Percentiles rank a stretch among this genome's conserved stretches.
These are phyloP conservation scores for Hystrix brachyura DNA, from an alignment of 2,113 vertebrate genomes.

Conservation along the genomic window DNA sequence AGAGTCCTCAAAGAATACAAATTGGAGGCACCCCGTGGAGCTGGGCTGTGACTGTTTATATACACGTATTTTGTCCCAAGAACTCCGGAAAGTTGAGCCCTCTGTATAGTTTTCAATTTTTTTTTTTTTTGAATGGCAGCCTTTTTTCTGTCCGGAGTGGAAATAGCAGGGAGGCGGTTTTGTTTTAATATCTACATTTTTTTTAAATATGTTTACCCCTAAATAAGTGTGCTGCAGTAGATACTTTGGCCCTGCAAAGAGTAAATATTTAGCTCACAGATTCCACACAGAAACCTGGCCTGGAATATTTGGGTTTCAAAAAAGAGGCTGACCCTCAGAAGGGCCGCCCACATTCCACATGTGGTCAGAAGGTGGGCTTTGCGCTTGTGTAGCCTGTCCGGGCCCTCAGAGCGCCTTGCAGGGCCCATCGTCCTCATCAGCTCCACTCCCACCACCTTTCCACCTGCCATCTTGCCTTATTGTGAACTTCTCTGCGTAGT, in stretches of 20 bases:
- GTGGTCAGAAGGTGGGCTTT: neutral
- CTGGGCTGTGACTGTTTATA: conserved; percentile 69
- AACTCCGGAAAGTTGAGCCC: conserved; percentile 64
- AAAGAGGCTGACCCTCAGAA: neutral
- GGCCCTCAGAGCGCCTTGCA: neutral
- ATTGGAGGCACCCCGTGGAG: conserved; percentile 44
- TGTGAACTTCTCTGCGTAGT: neutral
- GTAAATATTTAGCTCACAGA: conserved; percentile 79
- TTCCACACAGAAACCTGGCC: conserved; percentile 53
- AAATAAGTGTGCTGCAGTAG: conserved; percentile 74
- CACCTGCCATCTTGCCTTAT: neutral
- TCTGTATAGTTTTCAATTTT: conserved; percentile 25
- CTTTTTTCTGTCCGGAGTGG: conserved; percentile 26
- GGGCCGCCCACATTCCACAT: rapidly evolving
- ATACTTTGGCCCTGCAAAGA: conserved; percentile 65
- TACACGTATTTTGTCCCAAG: conserved; percentile 50
- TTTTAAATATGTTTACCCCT: conserved; percentile 71
- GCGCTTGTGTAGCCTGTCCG: rapidly evolving
- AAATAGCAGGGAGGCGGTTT: neutral
- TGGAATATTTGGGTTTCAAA: conserved; percentile 48
- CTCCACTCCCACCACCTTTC: neutral
- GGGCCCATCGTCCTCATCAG: neutral
- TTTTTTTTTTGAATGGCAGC: conserved; percentile 68
- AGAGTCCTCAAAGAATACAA: conserved; percentile 78
- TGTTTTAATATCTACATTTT: conserved; percentile 75